phyloP scores from a whole-genome alignment of 1,140 invertebrate species.

The Lepidurus couesii region DNA sequence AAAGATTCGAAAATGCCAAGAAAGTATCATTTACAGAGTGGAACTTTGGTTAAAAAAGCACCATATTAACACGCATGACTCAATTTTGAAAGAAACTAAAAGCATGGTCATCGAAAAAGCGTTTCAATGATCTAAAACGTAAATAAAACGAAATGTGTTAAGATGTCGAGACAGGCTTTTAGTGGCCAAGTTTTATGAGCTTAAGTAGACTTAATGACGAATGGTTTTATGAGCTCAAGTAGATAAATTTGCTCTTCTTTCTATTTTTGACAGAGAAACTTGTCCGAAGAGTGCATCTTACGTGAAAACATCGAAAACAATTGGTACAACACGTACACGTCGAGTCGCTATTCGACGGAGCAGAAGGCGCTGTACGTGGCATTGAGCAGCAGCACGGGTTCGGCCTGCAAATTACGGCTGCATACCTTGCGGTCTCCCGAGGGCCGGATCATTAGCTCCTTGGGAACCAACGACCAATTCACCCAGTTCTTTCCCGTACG shows the following conservation, averaged over 20 bases:
- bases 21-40: too few relatives aligned
- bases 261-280: slow-evolving; percentile 67
- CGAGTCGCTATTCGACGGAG: slow-evolving; percentile 62
- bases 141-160: too few relatives aligned
- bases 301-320: slow-evolving; percentile 75
- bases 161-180: too few relatives aligned
- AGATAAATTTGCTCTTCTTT: slow-evolving; percentile 37
- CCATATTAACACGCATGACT: too few relatives aligned
- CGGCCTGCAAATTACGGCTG: slow-evolving; percentile 61
- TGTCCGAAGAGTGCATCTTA: slow-evolving; percentile 75
- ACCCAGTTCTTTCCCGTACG: slow-evolving; percentile 32
- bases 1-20: too few relatives aligned
- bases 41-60: too few relatives aligned
- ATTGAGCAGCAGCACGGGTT: slow-evolving; percentile 59
- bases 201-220: too few relatives aligned
- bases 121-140: too few relatives aligned
- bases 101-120: too few relatives aligned
- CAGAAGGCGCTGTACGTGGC: slow-evolving; percentile 67
- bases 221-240: too few relatives aligned
- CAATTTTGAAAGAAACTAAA: too few relatives aligned
- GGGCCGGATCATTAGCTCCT: slow-evolving; percentile 23
- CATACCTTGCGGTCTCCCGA: slow-evolving; percentile 45
- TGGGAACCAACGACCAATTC: slow-evolving; percentile 32
- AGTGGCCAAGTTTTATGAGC: too few relatives aligned
- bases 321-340: slow-evolving; percentile 78